Base-by-base conservation (phyloP, 2,113 vertebrate species). In the Sarotherodon lohbergeri region DNA sequence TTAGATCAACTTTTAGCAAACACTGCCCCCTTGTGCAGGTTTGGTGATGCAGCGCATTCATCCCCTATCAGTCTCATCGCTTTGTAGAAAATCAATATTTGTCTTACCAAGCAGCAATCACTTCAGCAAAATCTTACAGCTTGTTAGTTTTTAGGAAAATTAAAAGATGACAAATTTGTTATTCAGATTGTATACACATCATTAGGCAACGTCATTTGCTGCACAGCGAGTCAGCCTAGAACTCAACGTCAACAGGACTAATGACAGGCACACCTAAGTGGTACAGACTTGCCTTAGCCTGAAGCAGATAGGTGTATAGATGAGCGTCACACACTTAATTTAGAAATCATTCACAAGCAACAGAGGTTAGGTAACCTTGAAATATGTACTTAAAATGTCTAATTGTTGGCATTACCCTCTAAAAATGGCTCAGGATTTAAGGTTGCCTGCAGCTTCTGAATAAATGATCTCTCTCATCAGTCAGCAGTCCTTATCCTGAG, bases 1-100 rank as follows among this genome's bases (percentile, higher is more conserved):
- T 81, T 2, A 85, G n/a, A 32, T 80, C 41, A 76, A 29, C 43
- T 19, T 46, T 27, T 56, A 61, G 27, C 68, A 32, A 86, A 89
- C 19, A 90, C 39, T 12, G 86, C 91, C 94, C 86, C 55, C 91
- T 80, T 55, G 83, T 91, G 93, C 76, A 54, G 68, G 57, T 71
- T 13, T 55, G 16, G 39, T 24, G 7, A 19, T 71, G 19, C n/a
- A 68, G 57, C 2, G 19, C 66, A 36, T 52, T 14, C 9, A 41
- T 46, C 14, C 36, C 27, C 50, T 4, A 19, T 56, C 22, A 27
- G 5, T 81, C 5, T 59, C 36, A 63, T n/a, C 4, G 17, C 22
- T 52, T 32, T 76, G 19, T 41, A 12, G 68, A 90, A 32, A 12
- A 5, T 48, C 43, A 48, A 4, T n/a, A 78, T 78, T 32, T 78